phyloP scores from a whole-genome alignment of 1,140 invertebrate genomes.

The Drosophila melanica region DNA sequence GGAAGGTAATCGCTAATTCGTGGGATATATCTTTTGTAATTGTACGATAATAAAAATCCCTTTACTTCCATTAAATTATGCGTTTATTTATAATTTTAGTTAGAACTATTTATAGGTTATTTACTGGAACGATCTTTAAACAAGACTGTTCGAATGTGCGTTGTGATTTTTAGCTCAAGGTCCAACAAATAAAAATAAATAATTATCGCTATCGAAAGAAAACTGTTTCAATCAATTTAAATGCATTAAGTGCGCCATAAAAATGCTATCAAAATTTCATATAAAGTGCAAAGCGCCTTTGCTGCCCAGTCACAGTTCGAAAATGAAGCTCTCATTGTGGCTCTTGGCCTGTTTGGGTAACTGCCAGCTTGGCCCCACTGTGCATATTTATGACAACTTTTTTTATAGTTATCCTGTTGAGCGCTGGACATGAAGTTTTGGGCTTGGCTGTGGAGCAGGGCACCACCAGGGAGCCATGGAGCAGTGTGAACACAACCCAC shows the following conservation, averaged over 20 bases:
- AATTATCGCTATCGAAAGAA: conserved; percentile 21
- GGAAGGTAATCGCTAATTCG: too few species aligned
- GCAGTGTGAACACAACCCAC: conserved; percentile 7
- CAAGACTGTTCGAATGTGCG: too few species aligned
- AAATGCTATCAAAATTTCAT: conserved; percentile 14
- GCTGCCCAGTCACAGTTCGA: not conserved
- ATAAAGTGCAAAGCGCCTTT: conserved; percentile 40
- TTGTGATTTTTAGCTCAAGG: too few species aligned
- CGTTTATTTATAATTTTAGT: too few species aligned
- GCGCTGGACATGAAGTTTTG: not conserved
- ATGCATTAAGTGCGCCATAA: conserved; percentile 4
- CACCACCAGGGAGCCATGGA: conserved; percentile 8
- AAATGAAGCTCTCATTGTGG: conserved; percentile 26
- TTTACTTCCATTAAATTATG: too few species aligned
- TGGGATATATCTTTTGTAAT: too few species aligned
- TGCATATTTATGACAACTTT: too few species aligned
- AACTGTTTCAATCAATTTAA: conserved; percentile 62
- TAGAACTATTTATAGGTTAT: too few species aligned
- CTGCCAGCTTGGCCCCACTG: not conserved
- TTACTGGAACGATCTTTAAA: too few species aligned
- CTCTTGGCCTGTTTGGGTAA: conserved; percentile 35
- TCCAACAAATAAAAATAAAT: conserved; percentile 30
- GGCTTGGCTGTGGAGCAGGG: not conserved
- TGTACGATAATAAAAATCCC: too few species aligned
- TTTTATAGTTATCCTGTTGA: conserved; percentile 23